phyloP scores from a whole-genome alignment of 2,797 vertebrate genomes.

The Lithobates pipiens region DNA sequence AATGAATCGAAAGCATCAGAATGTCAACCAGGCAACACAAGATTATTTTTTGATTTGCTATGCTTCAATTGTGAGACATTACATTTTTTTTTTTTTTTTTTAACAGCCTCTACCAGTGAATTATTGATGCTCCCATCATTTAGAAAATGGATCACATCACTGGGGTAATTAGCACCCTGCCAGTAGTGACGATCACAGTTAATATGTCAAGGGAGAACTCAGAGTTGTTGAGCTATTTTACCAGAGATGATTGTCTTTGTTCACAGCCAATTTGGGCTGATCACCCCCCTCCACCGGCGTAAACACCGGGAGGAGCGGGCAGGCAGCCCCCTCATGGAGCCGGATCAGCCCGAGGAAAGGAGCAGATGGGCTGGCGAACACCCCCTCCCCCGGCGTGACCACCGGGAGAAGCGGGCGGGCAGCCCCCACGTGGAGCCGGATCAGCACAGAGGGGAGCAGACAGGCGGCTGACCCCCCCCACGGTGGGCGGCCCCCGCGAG shows the following conservation, averaged over 20 bases:
- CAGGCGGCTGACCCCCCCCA: too few relatives aligned
- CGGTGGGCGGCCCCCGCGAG: too few relatives aligned
- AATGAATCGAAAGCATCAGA: conserved; percentile 73
- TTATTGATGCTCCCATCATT: conserved; percentile 77
- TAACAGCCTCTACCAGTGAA: conserved; percentile 74
- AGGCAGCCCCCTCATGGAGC: too few relatives aligned
- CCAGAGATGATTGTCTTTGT: conserved; percentile 61
- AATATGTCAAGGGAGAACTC: conserved; percentile 69
- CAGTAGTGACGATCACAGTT: conserved; percentile 73
- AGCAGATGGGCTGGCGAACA: too few relatives aligned
- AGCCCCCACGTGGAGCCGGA: too few relatives aligned
- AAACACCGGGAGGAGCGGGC: too few relatives aligned
- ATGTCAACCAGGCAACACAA: conserved; percentile 72
- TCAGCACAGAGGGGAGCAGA: too few relatives aligned
- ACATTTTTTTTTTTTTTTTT: too few relatives aligned
- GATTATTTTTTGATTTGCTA: conserved; percentile 72
- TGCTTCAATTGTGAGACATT: conserved; percentile 70
- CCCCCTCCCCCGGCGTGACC: too few relatives aligned
- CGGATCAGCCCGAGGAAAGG: too few relatives aligned
- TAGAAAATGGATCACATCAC: conserved; percentile 76
- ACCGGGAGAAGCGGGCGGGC: too few relatives aligned
- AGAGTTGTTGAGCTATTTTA: conserved; percentile 63
- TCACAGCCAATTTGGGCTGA: conserved; percentile 63
- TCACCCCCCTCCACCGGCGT: too few relatives aligned
- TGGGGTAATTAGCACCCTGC: conserved; percentile 77